Percentiles rank a stretch among this genome's conserved stretches.
Conservation (phyloP, 2,888 invertebrate genomes). For the Cantharis flavilabris region DNA sequence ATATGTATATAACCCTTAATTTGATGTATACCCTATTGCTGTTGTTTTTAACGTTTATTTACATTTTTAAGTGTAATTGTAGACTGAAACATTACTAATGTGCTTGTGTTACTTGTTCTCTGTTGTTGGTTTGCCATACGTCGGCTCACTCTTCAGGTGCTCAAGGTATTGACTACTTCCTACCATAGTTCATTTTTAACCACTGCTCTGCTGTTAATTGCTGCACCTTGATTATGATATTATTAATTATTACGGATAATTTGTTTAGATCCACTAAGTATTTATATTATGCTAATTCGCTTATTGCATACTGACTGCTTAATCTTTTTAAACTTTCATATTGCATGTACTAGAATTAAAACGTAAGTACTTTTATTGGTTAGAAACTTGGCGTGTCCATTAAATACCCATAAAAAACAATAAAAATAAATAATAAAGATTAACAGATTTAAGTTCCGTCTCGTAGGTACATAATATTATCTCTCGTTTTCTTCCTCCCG, state of each 20-base stretch:
- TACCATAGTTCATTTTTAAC: constrained; percentile 44
- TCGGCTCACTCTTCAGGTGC: constrained; percentile 58
- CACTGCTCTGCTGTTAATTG: constrained; percentile 33
- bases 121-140: constrained; percentile 55
- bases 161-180: constrained; percentile 55
- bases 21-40: constrained; percentile 14
- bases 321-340: background rate
- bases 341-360: background rate
- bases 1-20: background rate
- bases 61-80: constrained; percentile 25
- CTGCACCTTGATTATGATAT: background rate
- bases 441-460: background rate
- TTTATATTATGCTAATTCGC: background rate
- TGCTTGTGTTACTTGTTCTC: constrained; percentile 57
- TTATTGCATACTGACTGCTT: background rate
- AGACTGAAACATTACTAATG: constrained; percentile 49
- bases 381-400: background rate
- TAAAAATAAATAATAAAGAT: background rate
- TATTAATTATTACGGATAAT: background rate
- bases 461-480: background rate
- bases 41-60: constrained; percentile 29
- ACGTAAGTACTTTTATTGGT: background rate
- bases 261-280: background rate
- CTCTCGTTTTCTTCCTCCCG: background rate
- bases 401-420: background rate